Conservation (phyloP, 2,113 vertebrate species). For the Guaruba guarouba region DNA sequence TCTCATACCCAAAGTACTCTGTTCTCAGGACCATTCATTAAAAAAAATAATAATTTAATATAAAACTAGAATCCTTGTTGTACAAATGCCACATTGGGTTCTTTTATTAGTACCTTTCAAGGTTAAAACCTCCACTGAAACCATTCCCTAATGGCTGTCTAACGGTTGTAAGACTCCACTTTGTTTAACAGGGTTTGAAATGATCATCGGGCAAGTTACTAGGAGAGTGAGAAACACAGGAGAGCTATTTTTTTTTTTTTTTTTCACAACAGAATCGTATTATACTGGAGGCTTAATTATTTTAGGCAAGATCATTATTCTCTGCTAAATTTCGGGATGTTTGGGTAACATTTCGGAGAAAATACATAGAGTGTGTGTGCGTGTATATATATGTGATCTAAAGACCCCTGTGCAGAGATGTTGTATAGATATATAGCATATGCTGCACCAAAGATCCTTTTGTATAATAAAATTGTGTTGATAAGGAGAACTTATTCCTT, state of each 20-base stretch:
- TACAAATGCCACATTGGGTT: neutral
- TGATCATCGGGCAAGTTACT: neutral
- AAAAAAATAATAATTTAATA: neutral
- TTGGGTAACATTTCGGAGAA: neutral
- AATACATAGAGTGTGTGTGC: fast-evolving
- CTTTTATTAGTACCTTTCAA: neutral
- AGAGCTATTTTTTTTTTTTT: neutral
- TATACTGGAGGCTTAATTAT: neutral
- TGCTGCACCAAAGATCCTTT: neutral
- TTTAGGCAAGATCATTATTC: neutral
- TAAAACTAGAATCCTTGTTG: neutral
- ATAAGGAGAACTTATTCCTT: neutral
- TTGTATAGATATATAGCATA: neutral
- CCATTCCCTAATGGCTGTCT: neutral
- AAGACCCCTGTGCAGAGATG: neutral
- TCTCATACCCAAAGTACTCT: neutral
- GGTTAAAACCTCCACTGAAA: neutral
- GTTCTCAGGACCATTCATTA: neutral
- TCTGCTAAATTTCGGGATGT: neutral
- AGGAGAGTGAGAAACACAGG: neutral
- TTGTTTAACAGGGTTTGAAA: neutral
- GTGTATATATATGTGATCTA: neutral
- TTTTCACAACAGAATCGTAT: neutral
- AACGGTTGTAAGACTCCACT: neutral
- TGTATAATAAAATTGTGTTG: neutral